phyloP scores from a whole-genome alignment of 2,797 vertebrate genomes.

The Argyrosomus regius region DNA sequence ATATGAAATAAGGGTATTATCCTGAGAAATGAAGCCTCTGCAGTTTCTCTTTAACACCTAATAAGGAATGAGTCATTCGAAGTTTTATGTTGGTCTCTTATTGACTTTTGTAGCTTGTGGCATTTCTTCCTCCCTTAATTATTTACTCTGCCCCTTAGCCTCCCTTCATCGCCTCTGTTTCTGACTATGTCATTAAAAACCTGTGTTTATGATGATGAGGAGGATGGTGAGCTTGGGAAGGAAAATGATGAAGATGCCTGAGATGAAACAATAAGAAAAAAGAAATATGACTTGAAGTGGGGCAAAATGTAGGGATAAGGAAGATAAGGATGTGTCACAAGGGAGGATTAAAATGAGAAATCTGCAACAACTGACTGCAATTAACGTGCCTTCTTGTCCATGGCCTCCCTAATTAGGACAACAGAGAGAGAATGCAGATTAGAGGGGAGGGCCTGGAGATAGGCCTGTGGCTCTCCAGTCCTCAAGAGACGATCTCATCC shows the following conservation, averaged over 20 bases:
- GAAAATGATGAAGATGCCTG: neutral
- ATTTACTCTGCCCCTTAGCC: constrained; percentile 65
- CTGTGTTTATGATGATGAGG: constrained; percentile 35
- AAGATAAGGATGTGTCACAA: constrained; percentile 55
- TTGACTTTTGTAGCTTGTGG: constrained; percentile 64
- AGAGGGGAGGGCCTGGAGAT: constrained; percentile 66
- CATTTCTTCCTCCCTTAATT: constrained; percentile 66
- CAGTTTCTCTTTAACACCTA: constrained; percentile 48
- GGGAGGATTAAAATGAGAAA: constrained; percentile 62
- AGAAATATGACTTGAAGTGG: constrained; percentile 24
- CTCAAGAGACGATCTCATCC: constrained; percentile 58
- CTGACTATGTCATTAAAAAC: constrained; percentile 31
- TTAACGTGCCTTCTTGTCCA: constrained; percentile 62
- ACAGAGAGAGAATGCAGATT: constrained; percentile 75
- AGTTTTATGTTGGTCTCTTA: constrained; percentile 57
- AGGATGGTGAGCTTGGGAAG: constrained; percentile 19
- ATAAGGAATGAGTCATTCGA: constrained; percentile 62
- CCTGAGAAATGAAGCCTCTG: constrained; percentile 33
- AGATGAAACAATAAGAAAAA: constrained; percentile 42
- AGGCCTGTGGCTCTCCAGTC: constrained; percentile 70
- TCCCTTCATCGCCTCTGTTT: constrained; percentile 33
- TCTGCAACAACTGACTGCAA: constrained; percentile 65
- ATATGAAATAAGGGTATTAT: constrained; percentile 61
- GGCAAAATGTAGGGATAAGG: constrained; percentile 15
- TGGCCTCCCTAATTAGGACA: constrained; percentile 74